Evolutionary conservation across 2,888 invertebrate genomes (phyloP), one percentile per base, ranked within the genome.

Genomic region (Zhuqinia jingwanae): DNA sequence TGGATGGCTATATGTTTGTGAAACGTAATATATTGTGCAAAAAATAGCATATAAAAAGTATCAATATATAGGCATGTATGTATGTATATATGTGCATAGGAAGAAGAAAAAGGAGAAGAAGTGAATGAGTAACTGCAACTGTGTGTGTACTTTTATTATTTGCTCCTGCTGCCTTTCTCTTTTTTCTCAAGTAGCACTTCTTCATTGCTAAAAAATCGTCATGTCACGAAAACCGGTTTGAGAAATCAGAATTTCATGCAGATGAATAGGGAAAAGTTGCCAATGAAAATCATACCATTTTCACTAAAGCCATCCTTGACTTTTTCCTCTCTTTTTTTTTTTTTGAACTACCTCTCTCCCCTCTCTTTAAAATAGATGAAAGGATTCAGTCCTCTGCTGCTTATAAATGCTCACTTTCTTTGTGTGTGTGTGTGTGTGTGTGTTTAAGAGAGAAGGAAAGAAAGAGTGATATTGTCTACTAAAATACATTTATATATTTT

Each of bases 191-290:
- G 53, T 80, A 56, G 58, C 75, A 75, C 75, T 82, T 82, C 30
- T 60, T n/a, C n/a, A n/a, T 22, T 60, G 22, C 25, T 79, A 87
- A 89, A 81, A 88, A 89, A 88, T 86, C 84, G 88, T 88, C 87
- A 85, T 88, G 89, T 88, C 88, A 90, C 79, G 80, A 88, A 70
- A 63, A 80, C 68, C 68, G 36, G 81, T 76, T 84, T 88, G 88
- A 88, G 89, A 89, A 88, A 90, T 90, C 87, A 88, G 88, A 87
- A 88, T 90, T 89, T 89, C 89, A 90, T 90, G 88, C 87, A 89
- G 90, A 90, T 89, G 88, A 88, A 89, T 89, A 89, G 89, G 75
- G 75, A 76, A 80, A 88, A 88, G 87, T 89, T 87, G 85, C 85
- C 85, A 88, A 88, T 89, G 88, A 89, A 89, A 89, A 81, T n/a